A percentile compares a stretch with the other conserved stretches of the same genome.
These are phyloP conservation scores for Uropetala carovei DNA, from an alignment of 2,888 invertebrate genomes.

Conservation along the genomic window DNA sequence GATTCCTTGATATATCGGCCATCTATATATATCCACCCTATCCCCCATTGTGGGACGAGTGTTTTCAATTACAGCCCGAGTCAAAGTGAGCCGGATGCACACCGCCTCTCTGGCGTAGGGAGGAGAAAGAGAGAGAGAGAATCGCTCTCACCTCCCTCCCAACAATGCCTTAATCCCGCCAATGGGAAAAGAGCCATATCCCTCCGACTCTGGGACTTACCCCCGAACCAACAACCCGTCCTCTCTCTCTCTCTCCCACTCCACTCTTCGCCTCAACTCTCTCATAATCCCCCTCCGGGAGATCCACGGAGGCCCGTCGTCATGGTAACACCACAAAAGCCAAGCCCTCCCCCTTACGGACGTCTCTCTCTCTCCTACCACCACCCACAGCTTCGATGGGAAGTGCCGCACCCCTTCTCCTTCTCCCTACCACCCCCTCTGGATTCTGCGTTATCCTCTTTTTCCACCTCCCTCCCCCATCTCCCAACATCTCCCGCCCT, in stretches of 20 bases:
- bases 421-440: not conserved
- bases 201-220: constrained; percentile 14
- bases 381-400: not conserved
- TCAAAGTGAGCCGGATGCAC: constrained; percentile 46
- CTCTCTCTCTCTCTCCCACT: not conserved
- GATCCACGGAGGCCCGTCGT: constrained; percentile 43
- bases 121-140: not conserved
- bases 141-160: constrained; percentile 1
- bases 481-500: constrained; percentile 10
- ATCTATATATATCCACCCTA: constrained; percentile 22
- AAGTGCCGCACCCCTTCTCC: not conserved
- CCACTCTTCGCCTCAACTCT: not conserved
- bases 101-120: constrained; percentile 13
- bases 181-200: constrained; percentile 63
- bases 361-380: not conserved
- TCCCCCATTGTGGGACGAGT: constrained; percentile 41
- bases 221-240: not conserved
- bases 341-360: not conserved
- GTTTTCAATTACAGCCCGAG: constrained; percentile 35
- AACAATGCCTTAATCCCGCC: constrained; percentile 46
- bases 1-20: constrained; percentile 11
- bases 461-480: not conserved
- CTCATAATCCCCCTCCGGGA: constrained; percentile 55
- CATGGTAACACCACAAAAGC: constrained; percentile 58
- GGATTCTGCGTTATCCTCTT: not conserved